These are phyloP conservation scores for Ametastegia equiseti DNA, from an alignment of 2,888 invertebrate species.

Conservation along the genomic window DNA sequence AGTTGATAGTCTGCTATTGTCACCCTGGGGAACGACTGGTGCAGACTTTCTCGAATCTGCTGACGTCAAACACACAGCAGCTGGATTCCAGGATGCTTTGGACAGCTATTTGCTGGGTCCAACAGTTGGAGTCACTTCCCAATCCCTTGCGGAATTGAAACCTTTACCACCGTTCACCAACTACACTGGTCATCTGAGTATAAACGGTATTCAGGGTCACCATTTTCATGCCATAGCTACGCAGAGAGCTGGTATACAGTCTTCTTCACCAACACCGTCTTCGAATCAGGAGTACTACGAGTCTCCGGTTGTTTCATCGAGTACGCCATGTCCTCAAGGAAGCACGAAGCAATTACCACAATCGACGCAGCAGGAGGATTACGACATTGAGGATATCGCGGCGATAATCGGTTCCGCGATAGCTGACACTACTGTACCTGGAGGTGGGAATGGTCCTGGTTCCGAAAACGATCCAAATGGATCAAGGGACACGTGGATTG, in stretches of 20 bases:
- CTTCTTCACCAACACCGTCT: slow-evolving; percentile 71
- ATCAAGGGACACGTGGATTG: slow-evolving; percentile 79
- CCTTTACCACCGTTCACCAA: slow-evolving; percentile 92
- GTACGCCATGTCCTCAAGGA: slow-evolving; percentile 73
- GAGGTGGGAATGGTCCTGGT: slow-evolving; percentile 74
- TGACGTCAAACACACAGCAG: slow-evolving; percentile 70
- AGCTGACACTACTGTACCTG: slow-evolving; percentile 92
- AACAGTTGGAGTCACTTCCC: slow-evolving; percentile 78
- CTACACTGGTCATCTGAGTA: slow-evolving; percentile 90
- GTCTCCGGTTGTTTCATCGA: slow-evolving; percentile 76
- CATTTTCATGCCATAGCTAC: slow-evolving; percentile 90
- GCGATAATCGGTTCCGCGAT: slow-evolving; percentile 93
- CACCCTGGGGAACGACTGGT: slow-evolving; percentile 69
- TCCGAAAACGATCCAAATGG: slow-evolving; percentile 83
- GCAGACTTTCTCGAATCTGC: slow-evolving; percentile 68
- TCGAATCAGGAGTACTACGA: slow-evolving; percentile 74
- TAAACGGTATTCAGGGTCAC: slow-evolving; percentile 92
- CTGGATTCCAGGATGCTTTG: slow-evolving; percentile 80
- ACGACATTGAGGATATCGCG: slow-evolving; percentile 90
- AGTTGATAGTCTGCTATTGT: slow-evolving; percentile 69
- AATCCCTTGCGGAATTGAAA: slow-evolving; percentile 89
- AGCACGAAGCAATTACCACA: slow-evolving; percentile 64
- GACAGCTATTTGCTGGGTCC: slow-evolving; percentile 81
- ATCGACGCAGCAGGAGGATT: slow-evolving; percentile 69
- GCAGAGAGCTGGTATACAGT: slow-evolving; percentile 71